phyloP scores from a whole-genome alignment of 2,797 vertebrate genomes.

The Smutsia temminckii region DNA sequence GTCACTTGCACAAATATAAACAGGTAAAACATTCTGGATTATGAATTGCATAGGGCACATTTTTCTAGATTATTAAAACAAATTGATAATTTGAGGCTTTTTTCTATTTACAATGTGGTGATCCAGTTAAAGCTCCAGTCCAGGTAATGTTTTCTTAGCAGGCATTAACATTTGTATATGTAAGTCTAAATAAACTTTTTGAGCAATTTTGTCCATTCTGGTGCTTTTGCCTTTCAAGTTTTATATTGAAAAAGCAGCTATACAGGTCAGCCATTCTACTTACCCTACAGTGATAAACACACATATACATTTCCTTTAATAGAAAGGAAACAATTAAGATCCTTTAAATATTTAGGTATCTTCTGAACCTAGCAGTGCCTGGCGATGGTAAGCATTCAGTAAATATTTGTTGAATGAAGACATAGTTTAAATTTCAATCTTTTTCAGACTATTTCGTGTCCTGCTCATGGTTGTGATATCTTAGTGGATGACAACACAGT shows the following conservation, averaged over 20 bases:
- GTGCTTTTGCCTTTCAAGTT: slow-evolving; percentile 40
- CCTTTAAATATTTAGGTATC: not conserved
- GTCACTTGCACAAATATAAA: not conserved
- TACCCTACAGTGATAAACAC: not conserved
- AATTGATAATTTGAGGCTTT: not conserved
- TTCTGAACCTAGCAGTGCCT: slow-evolving; percentile 11
- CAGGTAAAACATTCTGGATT: not conserved
- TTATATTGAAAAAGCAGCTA: not conserved
- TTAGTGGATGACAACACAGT: slow-evolving; percentile 99
- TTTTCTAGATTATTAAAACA: slow-evolving; percentile 46
- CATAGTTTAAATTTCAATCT: slow-evolving; percentile 75
- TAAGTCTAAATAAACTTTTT: not conserved
- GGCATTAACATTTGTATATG: not conserved
- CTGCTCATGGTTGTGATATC: slow-evolving; percentile 99
- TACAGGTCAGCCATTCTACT: not conserved
- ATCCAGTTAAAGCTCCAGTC: not conserved
- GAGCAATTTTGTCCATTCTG: not conserved
- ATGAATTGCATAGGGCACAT: not conserved
- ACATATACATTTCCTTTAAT: not conserved
- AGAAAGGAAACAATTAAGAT: not conserved
- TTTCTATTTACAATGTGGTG: not conserved
- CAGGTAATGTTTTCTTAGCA: not conserved
- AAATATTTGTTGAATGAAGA: slow-evolving; percentile 69
- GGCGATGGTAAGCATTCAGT: slow-evolving; percentile 33
- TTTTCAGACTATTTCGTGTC: slow-evolving; percentile 97